Conservation (phyloP, 2,888 invertebrate genomes). For the Epiblema foenella region DNA sequence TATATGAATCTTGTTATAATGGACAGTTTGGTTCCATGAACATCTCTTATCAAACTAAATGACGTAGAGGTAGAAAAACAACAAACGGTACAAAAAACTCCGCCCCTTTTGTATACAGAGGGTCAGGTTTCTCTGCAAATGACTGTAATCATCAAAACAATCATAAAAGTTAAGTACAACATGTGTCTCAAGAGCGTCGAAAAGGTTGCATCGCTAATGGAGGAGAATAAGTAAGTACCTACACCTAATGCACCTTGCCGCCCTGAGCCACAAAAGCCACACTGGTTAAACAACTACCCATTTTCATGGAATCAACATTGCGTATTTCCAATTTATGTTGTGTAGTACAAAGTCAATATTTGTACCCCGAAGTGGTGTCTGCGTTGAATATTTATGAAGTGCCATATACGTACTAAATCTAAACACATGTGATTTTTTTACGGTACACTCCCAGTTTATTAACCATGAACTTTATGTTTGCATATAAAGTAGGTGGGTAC, state of each 20-base stretch:
- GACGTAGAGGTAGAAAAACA: too few species aligned
- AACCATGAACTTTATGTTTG: conserved; percentile 11
- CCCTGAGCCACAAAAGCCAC: neutral
- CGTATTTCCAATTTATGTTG: conserved; percentile 29
- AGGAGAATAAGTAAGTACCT: neutral
- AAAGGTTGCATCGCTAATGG: neutral
- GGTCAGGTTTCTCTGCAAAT: too few species aligned
- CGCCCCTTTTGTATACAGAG: too few species aligned
- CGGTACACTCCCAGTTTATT: conserved; percentile 8
- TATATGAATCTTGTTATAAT: too few species aligned
- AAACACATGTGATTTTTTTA: conserved; percentile 34
- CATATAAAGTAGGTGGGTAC: conserved; percentile 24
- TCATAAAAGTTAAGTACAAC: neutral
- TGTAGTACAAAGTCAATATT: conserved; percentile 35
- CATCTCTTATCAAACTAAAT: too few species aligned
- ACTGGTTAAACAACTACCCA: neutral
- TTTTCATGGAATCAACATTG: conserved; percentile 6
- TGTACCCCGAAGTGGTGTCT: conserved; percentile 26
- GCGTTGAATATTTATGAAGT: conserved; percentile 34
- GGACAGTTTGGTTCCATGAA: too few species aligned
- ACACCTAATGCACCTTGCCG: neutral
- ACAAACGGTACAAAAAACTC: too few species aligned
- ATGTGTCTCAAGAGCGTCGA: neutral
- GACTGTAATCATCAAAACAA: too few species aligned
- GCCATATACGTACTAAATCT: too few species aligned